Evolutionary conservation across 1,140 invertebrate species (phyloP).

Genomic region (Tyrophagus putrescentiae): DNA sequence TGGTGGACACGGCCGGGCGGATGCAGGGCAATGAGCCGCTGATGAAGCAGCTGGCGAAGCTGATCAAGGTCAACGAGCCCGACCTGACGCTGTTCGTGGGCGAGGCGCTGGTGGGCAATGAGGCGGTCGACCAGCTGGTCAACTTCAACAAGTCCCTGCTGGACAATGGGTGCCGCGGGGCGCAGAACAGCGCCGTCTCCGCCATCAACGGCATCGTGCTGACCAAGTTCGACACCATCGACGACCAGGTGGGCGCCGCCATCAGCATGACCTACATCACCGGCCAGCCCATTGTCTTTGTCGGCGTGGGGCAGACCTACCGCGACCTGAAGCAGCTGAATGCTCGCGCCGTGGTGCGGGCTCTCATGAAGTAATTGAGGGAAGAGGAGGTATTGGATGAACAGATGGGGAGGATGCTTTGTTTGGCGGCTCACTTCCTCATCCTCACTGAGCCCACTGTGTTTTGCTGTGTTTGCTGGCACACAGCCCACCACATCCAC

Average conservation of each 20-base stretch:
- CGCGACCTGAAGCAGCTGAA: conserved; percentile 92
- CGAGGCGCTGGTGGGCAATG: conserved; percentile 98
- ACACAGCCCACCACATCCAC: not conserved
- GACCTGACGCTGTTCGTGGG: conserved; percentile 97
- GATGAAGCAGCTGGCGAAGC: conserved; percentile 87
- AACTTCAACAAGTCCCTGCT: conserved; percentile 92
- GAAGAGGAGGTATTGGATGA: not conserved
- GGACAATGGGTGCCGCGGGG: conserved; percentile 23
- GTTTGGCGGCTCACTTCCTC: not conserved
- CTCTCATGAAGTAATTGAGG: conserved; percentile 61
- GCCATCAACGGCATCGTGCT: conserved; percentile 46
- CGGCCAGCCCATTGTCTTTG: conserved; percentile 97
- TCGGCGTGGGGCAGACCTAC: conserved; percentile 98
- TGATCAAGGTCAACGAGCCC: conserved; percentile 76
- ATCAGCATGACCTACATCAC: conserved; percentile 99
- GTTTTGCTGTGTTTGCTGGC: not conserved
- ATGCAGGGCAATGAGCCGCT: conserved; percentile 99
- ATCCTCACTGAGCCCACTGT: not conserved
- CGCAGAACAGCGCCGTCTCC: conserved; percentile 14
- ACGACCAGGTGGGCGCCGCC: conserved; percentile 74
- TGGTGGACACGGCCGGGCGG: conserved; percentile 93
- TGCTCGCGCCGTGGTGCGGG: conserved; percentile 86
- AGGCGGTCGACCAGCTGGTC: conserved; percentile 94
- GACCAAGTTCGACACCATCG: conserved; percentile 48
- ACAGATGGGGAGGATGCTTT: not conserved